phyloP scores from a whole-genome alignment of 2,888 invertebrate genomes.

The Mythimna vitellina region DNA sequence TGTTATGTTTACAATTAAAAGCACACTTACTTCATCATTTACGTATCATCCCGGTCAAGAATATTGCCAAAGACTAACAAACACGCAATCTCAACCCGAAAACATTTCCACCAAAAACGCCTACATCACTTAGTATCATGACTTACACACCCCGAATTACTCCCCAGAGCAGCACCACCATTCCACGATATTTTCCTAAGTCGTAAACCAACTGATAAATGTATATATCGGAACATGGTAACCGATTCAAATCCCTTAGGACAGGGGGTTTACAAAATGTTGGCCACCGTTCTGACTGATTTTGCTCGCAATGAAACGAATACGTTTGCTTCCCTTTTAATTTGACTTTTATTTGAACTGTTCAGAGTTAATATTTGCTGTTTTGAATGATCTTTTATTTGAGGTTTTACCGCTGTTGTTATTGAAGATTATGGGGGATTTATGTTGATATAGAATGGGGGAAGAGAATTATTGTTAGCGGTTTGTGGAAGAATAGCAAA shows the following conservation, averaged over 20 bases:
- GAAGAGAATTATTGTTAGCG: background rate
- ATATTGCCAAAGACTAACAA: slow-evolving; percentile 18
- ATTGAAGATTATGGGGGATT: slow-evolving; percentile 19
- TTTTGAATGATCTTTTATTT: slow-evolving; percentile 55
- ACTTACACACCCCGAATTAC: slow-evolving; percentile 62
- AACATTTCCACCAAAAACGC: slow-evolving; percentile 46
- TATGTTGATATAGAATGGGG: slow-evolving; percentile 3
- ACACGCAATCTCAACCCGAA: slow-evolving; percentile 31
- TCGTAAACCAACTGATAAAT: slow-evolving; percentile 66
- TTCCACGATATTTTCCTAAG: slow-evolving; percentile 62
- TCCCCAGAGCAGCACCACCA: slow-evolving; percentile 56
- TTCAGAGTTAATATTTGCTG: slow-evolving; percentile 50
- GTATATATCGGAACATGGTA: slow-evolving; percentile 60
- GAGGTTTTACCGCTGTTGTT: slow-evolving; percentile 27
- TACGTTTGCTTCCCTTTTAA: slow-evolving; percentile 51
- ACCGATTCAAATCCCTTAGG: slow-evolving; percentile 60
- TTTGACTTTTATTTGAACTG: slow-evolving; percentile 56
- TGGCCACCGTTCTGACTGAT: slow-evolving; percentile 52
- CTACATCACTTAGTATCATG: slow-evolving; percentile 66
- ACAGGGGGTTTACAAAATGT: slow-evolving; percentile 50
- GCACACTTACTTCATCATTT: too few relatives aligned
- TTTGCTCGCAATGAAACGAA: slow-evolving; percentile 57
- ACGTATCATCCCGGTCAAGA: background rate
- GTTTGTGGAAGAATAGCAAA: background rate
- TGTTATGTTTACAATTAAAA: too few relatives aligned